A percentile compares a stretch with the other conserved stretches of the same genome.
These are phyloP conservation scores for Ia io DNA, from an alignment of 2,113 vertebrate species.

Conservation along the genomic window DNA sequence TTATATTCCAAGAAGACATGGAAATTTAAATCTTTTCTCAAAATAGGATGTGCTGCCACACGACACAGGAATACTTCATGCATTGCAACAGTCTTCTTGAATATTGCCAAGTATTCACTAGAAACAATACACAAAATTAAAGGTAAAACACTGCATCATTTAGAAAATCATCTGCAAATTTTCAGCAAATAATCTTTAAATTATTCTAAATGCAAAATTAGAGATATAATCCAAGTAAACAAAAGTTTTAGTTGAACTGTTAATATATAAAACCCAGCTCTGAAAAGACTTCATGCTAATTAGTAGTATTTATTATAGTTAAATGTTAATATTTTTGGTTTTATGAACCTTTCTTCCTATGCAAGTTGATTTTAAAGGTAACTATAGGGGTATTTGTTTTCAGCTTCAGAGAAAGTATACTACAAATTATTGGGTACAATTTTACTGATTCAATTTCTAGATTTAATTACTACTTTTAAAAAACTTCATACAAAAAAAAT, in stretches of 20 bases:
- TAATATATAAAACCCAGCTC: conserved; percentile 31
- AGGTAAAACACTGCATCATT: conserved; percentile 47
- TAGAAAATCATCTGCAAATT: conserved; percentile 26
- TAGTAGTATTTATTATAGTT: conserved; percentile 50
- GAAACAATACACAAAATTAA: conserved; percentile 75
- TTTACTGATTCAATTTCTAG: conserved; percentile 27
- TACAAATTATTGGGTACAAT: conserved; percentile 40
- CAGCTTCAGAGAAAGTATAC: conserved; percentile 29
- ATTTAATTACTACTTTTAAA: conserved; percentile 21
- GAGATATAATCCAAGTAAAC: conserved; percentile 45
- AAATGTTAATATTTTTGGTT: conserved; percentile 67
- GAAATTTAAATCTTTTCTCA: conserved; percentile 98
- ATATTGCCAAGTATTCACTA: conserved; percentile 99
- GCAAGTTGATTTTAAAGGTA: conserved; percentile 58
- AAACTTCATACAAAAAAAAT: background rate
- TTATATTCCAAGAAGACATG: conserved; percentile 99
- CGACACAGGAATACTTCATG: conserved; percentile 99
- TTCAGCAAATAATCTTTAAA: conserved; percentile 51
- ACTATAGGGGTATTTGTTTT: background rate
- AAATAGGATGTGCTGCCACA: conserved; percentile 96
- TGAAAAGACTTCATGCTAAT: conserved; percentile 59
- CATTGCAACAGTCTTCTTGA: conserved; percentile 99
- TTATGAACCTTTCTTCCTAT: conserved; percentile 58
- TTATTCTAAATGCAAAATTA: conserved; percentile 62
- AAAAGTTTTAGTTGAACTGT: conserved; percentile 54